Evolutionary conservation across 2,113 vertebrate genomes (phyloP).

Genomic region (Salvator merianae): DNA sequence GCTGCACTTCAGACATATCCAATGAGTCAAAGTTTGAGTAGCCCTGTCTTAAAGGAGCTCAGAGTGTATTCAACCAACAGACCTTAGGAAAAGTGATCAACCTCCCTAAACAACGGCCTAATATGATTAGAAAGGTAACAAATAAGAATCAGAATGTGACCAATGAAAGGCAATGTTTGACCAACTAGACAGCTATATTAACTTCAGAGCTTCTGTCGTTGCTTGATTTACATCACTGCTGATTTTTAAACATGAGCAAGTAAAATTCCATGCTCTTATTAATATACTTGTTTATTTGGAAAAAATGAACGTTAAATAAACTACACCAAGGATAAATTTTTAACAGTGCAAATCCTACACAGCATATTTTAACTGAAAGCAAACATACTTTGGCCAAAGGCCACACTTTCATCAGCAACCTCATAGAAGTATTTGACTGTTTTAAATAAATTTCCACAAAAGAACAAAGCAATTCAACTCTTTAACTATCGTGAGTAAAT

Average conservation of each 20-base stretch:
- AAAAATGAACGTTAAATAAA: background rate
- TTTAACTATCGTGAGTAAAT: no score
- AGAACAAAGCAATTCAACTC: no score
- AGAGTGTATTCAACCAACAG: background rate
- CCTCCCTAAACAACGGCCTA: background rate
- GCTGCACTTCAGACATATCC: no score
- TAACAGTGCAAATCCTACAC: no score
- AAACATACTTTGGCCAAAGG: no score
- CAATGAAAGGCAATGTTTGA: background rate
- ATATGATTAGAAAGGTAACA: background rate
- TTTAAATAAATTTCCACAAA: no score
- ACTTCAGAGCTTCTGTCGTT: background rate
- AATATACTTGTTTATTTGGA: background rate
- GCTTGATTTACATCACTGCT: background rate
- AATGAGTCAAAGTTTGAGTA: no score
- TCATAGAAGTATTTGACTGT: no score
- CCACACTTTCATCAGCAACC: no score
- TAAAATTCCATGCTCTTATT: background rate
- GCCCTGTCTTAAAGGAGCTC: no score
- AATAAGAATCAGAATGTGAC: background rate
- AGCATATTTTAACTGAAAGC: no score
- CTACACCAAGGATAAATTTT: no score
- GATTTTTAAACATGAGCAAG: background rate
- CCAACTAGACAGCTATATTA: background rate
- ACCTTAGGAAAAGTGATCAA: background rate